Base-by-base conservation (phyloP, 2,888 invertebrate genomes). In the Bugula neritina region DNA sequence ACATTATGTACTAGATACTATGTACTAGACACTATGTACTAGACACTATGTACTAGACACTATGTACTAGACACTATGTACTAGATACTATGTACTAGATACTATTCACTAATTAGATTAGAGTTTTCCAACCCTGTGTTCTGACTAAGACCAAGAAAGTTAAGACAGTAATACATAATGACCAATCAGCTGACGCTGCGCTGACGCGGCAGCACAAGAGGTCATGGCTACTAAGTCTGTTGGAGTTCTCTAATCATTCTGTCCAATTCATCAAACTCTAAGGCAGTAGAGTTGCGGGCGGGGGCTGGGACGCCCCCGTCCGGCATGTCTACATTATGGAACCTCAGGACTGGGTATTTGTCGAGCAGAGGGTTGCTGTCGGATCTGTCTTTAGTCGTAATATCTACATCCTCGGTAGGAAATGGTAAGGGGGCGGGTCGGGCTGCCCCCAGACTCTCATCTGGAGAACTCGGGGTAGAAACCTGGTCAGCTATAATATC, bases 251-350 rank as follows among this genome's bases (percentile, higher is more conserved):
- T 63, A 34, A 63, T 63, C n/a, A 63, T 13, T 27, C 31, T 13
- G 31, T 63, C 63, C 5, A 63, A 31, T 31, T 63, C 63, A 63
- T 63, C 63, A 63, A 63, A 63, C 27, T 63, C 63, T 34, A 63
- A n/a, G 31, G 63, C 63, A 2, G 27, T 63, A 27, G 63, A 63
- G 13, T 25, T 63, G 10, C 63, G 21, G 29, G 5, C 31, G 29
- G 63, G 27, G 3, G 27, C 5, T 27, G 63, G 63, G 1, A 27
- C 27, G 25, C 10, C 27, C 43, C 43, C 43, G 63, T 63, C 63
- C 31, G 21, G 21, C 31, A 63, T 10, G 17, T 63, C 63, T 13
- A 31, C 34, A 34, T 63, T 63, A 34, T 63, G 63, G 34, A 63
- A 63, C 31, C 63, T 63, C 5, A 63, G 63, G 2, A 63, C 63